Evolutionary conservation across 2,797 vertebrate genomes (phyloP), one percentile per base, ranked within the genome.

Genomic region (Aulostomus chinensis): DNA sequence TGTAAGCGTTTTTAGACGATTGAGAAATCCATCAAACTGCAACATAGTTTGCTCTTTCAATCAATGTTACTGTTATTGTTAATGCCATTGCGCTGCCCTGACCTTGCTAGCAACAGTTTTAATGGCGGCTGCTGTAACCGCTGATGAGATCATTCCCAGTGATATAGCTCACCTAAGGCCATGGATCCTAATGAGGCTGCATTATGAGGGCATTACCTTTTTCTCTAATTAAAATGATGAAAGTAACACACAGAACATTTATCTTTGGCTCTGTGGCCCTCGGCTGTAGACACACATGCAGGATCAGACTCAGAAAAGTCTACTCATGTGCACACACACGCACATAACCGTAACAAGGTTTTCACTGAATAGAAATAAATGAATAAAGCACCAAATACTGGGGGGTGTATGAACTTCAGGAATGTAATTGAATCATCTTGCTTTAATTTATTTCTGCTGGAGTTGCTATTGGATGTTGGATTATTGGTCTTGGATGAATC

Each of bases 211-310:
- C 12, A 66, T 85, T 78, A 78, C 48, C 60, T 69, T 65, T 63
- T 59, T 43, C 10, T 33, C 55, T 76, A 78, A 85, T 84, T 79
- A 82, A 81, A 78, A 72, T 37, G 12, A 14, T 29, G 43, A 77
- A 66, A 58, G 63, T 64, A 68, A 76, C 45, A 73, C 53, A 75
- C 29, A 4, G 38, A 38, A 57, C 65, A 66, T 76, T 76, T 78
- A 69, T 72, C 63, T 65, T 58, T 11, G 8, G 49, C 47, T 67
- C 38, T 26, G 58, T 54, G 48, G 68, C 76, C 68, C n/a, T 51
- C 18, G 47, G 73, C 54, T 79, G 46, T 40, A 29, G 64, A 74
- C 51, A 48, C 51, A 48, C 18, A 36, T 24, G 25, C 32, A 32
- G 33, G 24, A 24, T 37, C 58, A 51, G 33, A 54, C 7, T 5